Base-by-base conservation (phyloP, 2,888 invertebrate species). In the Campaea margaritaria region DNA sequence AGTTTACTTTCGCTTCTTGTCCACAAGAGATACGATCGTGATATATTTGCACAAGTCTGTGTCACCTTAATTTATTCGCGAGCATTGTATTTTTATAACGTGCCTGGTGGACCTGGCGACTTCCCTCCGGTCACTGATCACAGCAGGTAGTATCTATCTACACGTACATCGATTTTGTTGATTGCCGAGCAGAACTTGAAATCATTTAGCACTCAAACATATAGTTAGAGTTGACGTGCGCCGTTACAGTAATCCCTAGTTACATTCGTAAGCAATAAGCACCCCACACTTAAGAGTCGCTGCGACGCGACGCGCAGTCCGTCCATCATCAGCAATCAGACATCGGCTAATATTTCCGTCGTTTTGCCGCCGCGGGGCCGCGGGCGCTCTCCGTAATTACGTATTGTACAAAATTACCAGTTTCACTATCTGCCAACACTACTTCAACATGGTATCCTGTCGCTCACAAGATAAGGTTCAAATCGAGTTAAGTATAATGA, bases 341-440 rank as follows among this genome's bases (percentile, higher is more conserved):
- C 46, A 39, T 39, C 48, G 16, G 43, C 31, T 58, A 63, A 58
- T 63, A 53, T 54, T 48, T 52, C 55, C 47, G 56, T 51, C 50
- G 58, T 41, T 53, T 61, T 44, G 46, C 56, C 51, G 58, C 21
- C 14, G 0, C 42, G 27, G 9, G 7, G 9, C 31, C 31, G 31
- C 31, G 31, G 31, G 31, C 31, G 31, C 31, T 31, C 36, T 21
- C 38, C 62, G 68, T 73, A 77, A 82, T 81, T 81, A 82, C 60
- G 67, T 68, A 80, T 75, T 80, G 78, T 80, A 72, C 74, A 64
- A 74, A 83, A 81, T 74, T 69, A 73, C 58, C 67, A 71, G 73
- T 58, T 60, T 57, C 54, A 51, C 28, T 11, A 47, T 47, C 39
- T 52, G 41, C 57, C 48, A 13, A 53, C 46, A n/a, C n/a, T 13